Percentiles rank a stretch among this genome's conserved stretches.
Evolutionary conservation across 2,888 invertebrate genomes (phyloP).

Genomic region (Anthophora plumipes): DNA sequence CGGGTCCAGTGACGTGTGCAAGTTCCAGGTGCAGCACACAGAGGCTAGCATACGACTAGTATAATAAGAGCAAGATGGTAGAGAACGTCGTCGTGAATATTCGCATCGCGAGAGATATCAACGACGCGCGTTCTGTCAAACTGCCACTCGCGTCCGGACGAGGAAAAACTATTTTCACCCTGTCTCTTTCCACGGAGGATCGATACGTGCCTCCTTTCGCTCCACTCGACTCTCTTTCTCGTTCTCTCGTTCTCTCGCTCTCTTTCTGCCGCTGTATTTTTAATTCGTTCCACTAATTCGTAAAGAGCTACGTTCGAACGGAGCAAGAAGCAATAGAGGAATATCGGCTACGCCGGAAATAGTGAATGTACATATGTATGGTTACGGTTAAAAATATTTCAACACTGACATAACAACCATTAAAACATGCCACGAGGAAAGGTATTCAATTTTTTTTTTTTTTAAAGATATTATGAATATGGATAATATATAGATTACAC

Average conservation of each 20-base stretch:
- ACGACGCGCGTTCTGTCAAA: slow-evolving; percentile 51
- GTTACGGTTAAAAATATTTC: background rate
- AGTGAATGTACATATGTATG: background rate
- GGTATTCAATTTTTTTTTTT: no score
- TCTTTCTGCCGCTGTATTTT: slow-evolving; percentile 27
- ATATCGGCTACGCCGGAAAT: slow-evolving; percentile 7
- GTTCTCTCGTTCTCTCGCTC: background rate
- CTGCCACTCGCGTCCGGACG: slow-evolving; percentile 53
- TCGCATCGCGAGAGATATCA: slow-evolving; percentile 66
- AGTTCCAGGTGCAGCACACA: slow-evolving; percentile 62
- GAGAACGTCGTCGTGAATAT: slow-evolving; percentile 53
- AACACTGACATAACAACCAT: no score
- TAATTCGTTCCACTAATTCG: slow-evolving; percentile 50
- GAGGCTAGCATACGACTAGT: slow-evolving; percentile 19
- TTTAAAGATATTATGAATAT: no score
- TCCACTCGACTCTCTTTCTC: slow-evolving; percentile 14
- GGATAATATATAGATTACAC: no score
- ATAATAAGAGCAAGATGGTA: background rate
- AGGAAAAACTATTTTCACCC: slow-evolving; percentile 59
- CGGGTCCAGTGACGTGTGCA: slow-evolving; percentile 56
- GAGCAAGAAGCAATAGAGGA: background rate
- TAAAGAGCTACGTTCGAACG: background rate
- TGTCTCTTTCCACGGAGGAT: slow-evolving; percentile 26
- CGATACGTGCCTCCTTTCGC: slow-evolving; percentile 46
- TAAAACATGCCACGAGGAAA: no score